Conservation (phyloP, 2,113 vertebrate species). For the Manacus vitellinus region DNA sequence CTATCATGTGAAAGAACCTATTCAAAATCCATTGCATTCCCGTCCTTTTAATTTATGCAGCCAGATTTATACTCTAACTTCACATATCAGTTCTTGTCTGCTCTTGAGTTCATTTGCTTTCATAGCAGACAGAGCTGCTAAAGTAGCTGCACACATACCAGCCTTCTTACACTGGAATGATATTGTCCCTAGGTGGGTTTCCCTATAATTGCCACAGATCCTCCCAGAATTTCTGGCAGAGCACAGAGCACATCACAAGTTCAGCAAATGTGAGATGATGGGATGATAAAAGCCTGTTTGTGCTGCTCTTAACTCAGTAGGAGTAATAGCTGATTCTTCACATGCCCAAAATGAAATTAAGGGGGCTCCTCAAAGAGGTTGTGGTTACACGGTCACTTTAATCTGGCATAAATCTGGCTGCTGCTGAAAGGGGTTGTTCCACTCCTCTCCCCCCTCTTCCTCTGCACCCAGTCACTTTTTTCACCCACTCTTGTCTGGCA, state of each 20-base stretch:
- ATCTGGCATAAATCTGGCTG: constrained; percentile 45
- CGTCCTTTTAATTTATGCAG: constrained; percentile 61
- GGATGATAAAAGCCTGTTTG: constrained; percentile 44
- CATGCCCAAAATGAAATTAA: constrained; percentile 49
- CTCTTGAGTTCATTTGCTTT: constrained; percentile 53
- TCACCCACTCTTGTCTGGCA: neutral
- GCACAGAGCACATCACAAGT: constrained; percentile 28
- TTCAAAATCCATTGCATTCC: constrained; percentile 64
- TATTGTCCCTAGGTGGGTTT: constrained; percentile 49
- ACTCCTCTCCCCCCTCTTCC: neutral
- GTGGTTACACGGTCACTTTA: constrained; percentile 51
- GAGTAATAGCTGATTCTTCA: constrained; percentile 35
- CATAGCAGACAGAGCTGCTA: constrained; percentile 44
- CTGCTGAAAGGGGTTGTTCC: constrained; percentile 36
- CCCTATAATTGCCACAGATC: constrained; percentile 39
- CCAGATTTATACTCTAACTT: constrained; percentile 40
- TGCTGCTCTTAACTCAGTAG: neutral
- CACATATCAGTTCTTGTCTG: constrained; percentile 63
- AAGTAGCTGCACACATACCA: constrained; percentile 29
- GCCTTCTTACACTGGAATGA: constrained; percentile 40
- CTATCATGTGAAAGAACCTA: constrained; percentile 64
- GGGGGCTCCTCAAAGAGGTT: constrained; percentile 35
- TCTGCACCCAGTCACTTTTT: neutral
- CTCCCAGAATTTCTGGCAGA: constrained; percentile 45
- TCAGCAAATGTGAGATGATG: neutral